Evolutionary conservation across 2,888 invertebrate genomes (phyloP), one percentile per base, ranked within the genome.

Genomic region (Nymphalis urticae): DNA sequence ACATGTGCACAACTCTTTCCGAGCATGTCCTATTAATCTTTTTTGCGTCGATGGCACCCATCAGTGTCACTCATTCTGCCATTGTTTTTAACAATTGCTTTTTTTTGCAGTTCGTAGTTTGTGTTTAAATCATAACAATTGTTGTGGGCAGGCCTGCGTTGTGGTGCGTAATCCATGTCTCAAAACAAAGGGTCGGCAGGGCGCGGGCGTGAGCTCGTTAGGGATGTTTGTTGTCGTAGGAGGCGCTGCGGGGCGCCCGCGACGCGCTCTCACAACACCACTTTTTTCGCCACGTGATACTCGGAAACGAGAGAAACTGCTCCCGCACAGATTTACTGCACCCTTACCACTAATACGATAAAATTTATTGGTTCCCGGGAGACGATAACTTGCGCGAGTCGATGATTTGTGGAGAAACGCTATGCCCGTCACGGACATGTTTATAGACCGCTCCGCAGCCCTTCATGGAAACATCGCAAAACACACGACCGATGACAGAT

Each of bases 311-410:
- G 78, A 79, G 79, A 80, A 79, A 79, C 64, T 75, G 71, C 56
- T 61, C 67, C 48, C 71, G 66, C 64, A 51, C 68, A 76, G 75
- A 82, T 81, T 82, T 82, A 82, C 81, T 76, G 69, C 82, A 66
- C 80, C 75, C 76, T 75, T 80, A 81, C 78, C 72, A 77, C 80
- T 85, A 84, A 86, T 81, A 76, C 77, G 80, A 82, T 82, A 82
- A 78, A 79, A 85, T 85, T 85, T 82, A 87, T 86, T 64, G 82
- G 77, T 84, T 87, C 86, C 77, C 78, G 83, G 83, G 83, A 84
- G 81, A 72, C 75, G 72, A 73, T 71, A 76, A 70, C 48, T 61
- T 60, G 66, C 71, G 63, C 67, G 71, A 48, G 59, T 64, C 50
- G 24, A 62, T 74, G 74, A 73, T 73, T 72, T 73, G 69, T 71